phyloP scores from a whole-genome alignment of 1,140 invertebrate genomes.

The Drosophila sucinea region DNA sequence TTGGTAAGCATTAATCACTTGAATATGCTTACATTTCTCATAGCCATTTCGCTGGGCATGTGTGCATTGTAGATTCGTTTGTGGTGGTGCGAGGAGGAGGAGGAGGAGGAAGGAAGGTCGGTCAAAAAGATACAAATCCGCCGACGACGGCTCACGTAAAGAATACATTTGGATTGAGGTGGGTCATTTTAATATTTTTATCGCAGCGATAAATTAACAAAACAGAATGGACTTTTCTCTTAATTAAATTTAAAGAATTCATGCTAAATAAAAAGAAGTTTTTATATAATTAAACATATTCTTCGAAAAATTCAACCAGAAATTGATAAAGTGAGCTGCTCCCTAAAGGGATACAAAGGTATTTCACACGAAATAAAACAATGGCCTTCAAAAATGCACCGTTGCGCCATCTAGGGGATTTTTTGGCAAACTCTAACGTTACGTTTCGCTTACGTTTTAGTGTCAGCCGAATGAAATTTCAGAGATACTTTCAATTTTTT shows the following conservation, averaged over 20 bases:
- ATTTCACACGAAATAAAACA: too few relatives aligned
- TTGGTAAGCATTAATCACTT: slow-evolving; percentile 71
- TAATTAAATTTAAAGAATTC: neutral
- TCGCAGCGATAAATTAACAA: slow-evolving; percentile 22
- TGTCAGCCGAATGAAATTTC: too few relatives aligned
- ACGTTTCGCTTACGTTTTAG: too few relatives aligned
- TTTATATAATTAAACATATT: too few relatives aligned
- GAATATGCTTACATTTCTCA: slow-evolving; percentile 77
- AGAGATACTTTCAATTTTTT: too few relatives aligned
- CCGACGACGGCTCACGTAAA: slow-evolving; percentile 61
- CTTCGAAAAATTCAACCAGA: too few relatives aligned
- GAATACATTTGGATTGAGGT: slow-evolving; percentile 56
- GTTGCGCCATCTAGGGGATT: too few relatives aligned
- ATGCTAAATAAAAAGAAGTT: too few relatives aligned
- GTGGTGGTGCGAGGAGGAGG: neutral
- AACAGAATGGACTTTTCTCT: neutral
- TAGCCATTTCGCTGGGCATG: slow-evolving; percentile 43
- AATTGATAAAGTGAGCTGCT: too few relatives aligned
- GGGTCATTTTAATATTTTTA: slow-evolving; percentile 73
- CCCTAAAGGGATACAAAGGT: too few relatives aligned
- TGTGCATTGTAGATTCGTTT: slow-evolving; percentile 20
- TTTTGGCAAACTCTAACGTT: too few relatives aligned
- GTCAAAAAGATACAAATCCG: slow-evolving; percentile 52
- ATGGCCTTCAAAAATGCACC: too few relatives aligned
- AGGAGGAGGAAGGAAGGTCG: slow-evolving; percentile 16